Base-by-base conservation (phyloP, 2,113 vertebrate genomes). In the Microtus pennsylvanicus region DNA sequence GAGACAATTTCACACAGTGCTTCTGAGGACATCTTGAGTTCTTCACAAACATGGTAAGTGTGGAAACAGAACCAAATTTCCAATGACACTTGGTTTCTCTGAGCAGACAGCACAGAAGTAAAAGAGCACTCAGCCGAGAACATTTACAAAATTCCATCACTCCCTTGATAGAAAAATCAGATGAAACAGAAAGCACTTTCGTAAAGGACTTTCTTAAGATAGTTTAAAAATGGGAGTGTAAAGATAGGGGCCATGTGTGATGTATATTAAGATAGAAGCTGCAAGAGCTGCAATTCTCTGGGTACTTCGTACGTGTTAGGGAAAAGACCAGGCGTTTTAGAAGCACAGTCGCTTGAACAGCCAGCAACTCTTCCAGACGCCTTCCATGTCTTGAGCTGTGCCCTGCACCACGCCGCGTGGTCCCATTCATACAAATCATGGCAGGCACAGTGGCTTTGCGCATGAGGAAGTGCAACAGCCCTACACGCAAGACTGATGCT, bases 161-260 rank as follows among this genome's bases (percentile, higher is more conserved):
- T 92, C 65, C 63, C 82, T 93, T 94, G 85, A 87, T 90, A 50
- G 90, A 76, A 75, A 92, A 90, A 89, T 90, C 92, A 80, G 58
- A 78, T 89, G 88, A 47, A 87, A 92, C 2, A 1, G 74, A 89
- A 30, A 52, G 80, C 26, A 67, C 42, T 96, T 83, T 69, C 45
- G 0, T 75, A 86, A 26, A 45, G 80, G 22, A 72, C 30, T 94
- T 85, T 74, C 72, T 77, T 33, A 83, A 96, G 83, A 90, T n/a
- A 65, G 30, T 94, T 82, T 70, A 22, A 77, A 81, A 87, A 93
- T 65, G 63, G n/a, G 17, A 82, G 52, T 80, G 38, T 89, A 52
- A 83, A 83, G 67, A 55, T 69, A 75, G 90, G 82, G 21, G 50
- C 30, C 35, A 21, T 26, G 52, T 47, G 77, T 91, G 52, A 87